These are phyloP conservation scores for Syndactyla subalaris DNA, from an alignment of 2,797 vertebrate species.

Conservation along the genomic window DNA sequence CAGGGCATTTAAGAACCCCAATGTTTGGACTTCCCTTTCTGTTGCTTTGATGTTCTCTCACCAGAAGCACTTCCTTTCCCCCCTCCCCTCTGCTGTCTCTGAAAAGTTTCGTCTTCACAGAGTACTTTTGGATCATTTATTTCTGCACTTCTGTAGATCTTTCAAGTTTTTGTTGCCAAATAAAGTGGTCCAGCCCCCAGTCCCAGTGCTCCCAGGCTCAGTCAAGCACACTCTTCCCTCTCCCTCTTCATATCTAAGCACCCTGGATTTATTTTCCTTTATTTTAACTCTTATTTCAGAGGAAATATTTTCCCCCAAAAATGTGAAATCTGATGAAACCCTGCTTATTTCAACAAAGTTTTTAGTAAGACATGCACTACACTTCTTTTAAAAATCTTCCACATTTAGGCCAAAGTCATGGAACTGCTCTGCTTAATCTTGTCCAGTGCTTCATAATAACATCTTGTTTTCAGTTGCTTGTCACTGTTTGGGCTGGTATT, in stretches of 20 bases:
- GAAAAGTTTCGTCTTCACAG: background rate
- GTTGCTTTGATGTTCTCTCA: background rate
- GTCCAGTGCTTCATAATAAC: background rate
- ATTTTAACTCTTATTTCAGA: background rate
- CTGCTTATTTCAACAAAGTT: background rate
- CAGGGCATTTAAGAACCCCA: background rate
- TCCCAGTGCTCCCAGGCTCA: background rate
- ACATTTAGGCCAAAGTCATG: background rate
- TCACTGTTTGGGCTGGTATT: background rate
- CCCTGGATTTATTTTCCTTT: background rate
- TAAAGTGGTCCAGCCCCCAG: background rate
- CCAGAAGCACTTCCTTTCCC: background rate
- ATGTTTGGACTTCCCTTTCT: background rate
- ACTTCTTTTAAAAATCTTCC: background rate
- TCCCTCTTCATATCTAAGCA: background rate
- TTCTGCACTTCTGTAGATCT: background rate
- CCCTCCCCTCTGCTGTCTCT: background rate
- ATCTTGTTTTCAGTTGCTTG: constrained; percentile 18
- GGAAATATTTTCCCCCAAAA: background rate
- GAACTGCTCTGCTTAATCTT: background rate
- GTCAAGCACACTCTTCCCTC: background rate
- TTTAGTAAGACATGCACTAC: background rate
- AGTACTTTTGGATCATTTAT: background rate
- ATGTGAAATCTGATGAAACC: background rate
- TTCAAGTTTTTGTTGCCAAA: background rate